Evolutionary conservation across 2,113 vertebrate genomes (phyloP).

Genomic region (Rhineura floridana): DNA sequence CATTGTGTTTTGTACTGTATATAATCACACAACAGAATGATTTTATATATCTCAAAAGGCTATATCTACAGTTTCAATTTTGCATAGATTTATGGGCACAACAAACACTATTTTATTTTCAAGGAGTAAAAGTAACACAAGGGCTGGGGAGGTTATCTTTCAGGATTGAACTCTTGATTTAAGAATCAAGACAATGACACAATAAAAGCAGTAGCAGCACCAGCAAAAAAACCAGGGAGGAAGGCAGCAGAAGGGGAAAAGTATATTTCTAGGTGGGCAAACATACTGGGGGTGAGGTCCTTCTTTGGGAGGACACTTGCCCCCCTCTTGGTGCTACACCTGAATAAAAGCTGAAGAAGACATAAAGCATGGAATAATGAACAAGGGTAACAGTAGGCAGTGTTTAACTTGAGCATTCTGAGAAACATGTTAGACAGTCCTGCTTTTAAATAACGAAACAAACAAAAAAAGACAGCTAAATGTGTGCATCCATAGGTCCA

Average conservation of each 20-base stretch:
- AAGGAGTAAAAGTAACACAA: not conserved
- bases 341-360: not conserved
- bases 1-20: not conserved
- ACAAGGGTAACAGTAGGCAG: not conserved
- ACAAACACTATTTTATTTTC: conserved; percentile 9
- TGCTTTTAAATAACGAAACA: not conserved
- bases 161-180: not conserved
- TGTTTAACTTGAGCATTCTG: not conserved
- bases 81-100: not conserved
- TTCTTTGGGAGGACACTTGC: too few species aligned
- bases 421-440: not conserved
- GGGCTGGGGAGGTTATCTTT: conserved; percentile 13
- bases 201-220: too few species aligned
- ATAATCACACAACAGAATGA: not conserved
- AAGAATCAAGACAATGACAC: not conserved
- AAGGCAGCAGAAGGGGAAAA: too few species aligned
- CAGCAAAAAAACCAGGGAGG: too few species aligned
- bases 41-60: not conserved
- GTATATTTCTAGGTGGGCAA: too few species aligned
- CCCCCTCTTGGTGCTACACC: too few species aligned
- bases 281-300: too few species aligned
- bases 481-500: not conserved
- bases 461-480: not conserved
- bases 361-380: not conserved
- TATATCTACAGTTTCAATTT: not conserved